Base-by-base conservation (phyloP, 2,797 vertebrate species). In the Lophius americanus region DNA sequence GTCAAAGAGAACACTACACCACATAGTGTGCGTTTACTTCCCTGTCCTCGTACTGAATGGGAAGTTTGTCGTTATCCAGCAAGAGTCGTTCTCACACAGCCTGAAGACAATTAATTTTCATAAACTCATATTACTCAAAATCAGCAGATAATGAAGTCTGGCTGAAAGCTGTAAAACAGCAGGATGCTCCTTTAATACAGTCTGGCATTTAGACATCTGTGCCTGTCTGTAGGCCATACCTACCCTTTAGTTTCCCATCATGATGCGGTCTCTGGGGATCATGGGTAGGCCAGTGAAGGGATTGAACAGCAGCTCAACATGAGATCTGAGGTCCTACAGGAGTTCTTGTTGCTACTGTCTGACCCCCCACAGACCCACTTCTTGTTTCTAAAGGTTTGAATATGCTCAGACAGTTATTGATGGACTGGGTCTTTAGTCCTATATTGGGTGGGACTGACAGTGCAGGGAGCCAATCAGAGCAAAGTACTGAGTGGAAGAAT, bases 221-320 rank as follows among this genome's bases (percentile, higher is more conserved):
- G 5, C 9, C 7, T 50, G 37, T 9, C 51, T 37, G 9, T 6
- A 14, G 64, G 51, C 47, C 6, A 35, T 1, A 8, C 1, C 5
- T 51, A 12, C 48, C 53, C 64, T 74, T 68, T 43, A 48, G 7
- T 58, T 38, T 59, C 52, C 71, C 64, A 58, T 52, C 71, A 56
- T 68, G 64, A 59, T 41, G 23, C 60, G 14, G 60, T 42, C n/a
- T 50, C 71, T 4, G 48, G 37, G 61, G 49, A 59, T 59, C 42
- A 32, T 71, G 68, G 61, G 55, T 59, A 59, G n/a, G 5, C 7
- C 0, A 0, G 5, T 57, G 1, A 0, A 1, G 10, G 67, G 53
- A 5, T 9, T 36, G 32, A 44, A 1, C 23, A 36, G 23, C 54
- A 12, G 7, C 42, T 32, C 12, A 0, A 35, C 41, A 0, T 6